These are phyloP conservation scores for Erythrolamprus reginae DNA, from an alignment of 2,113 vertebrate genomes.

Conservation along the genomic window DNA sequence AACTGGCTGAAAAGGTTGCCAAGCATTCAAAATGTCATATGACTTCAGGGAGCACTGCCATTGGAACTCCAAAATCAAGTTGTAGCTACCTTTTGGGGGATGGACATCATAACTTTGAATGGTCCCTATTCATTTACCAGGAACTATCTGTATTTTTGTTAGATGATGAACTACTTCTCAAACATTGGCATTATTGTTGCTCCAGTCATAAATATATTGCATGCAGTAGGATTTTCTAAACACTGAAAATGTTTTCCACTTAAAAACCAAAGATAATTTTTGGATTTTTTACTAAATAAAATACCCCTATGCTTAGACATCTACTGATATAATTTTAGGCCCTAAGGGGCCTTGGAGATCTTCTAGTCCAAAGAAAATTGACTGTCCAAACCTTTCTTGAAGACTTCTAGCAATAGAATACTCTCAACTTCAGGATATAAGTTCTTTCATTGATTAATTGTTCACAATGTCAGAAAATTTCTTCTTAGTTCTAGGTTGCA, in stretches of 20 bases:
- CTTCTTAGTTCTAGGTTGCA: background rate
- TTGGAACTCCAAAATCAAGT: background rate
- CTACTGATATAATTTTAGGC: background rate
- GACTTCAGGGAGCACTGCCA: background rate
- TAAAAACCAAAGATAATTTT: background rate
- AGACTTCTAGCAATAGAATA: background rate
- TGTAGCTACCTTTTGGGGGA: background rate
- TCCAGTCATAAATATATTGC: background rate
- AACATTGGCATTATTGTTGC: background rate
- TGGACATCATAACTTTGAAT: background rate
- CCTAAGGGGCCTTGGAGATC: background rate
- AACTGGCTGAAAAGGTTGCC: background rate
- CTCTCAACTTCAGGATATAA: background rate
- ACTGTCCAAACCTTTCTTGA: background rate
- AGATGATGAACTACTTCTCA: background rate
- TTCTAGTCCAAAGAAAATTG: background rate
- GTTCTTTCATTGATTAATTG: background rate
- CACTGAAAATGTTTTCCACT: background rate
- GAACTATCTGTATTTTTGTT: background rate
- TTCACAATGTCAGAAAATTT: background rate
- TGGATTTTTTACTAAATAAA: background rate
- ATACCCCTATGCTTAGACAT: background rate
- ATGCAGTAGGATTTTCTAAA: background rate
- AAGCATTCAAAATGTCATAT: background rate
- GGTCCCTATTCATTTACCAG: background rate